Percentiles rank a stretch among this genome's conserved stretches.
phyloP scores from a whole-genome alignment of 2,797 vertebrate genomes.

The Peromyscus eremicus region DNA sequence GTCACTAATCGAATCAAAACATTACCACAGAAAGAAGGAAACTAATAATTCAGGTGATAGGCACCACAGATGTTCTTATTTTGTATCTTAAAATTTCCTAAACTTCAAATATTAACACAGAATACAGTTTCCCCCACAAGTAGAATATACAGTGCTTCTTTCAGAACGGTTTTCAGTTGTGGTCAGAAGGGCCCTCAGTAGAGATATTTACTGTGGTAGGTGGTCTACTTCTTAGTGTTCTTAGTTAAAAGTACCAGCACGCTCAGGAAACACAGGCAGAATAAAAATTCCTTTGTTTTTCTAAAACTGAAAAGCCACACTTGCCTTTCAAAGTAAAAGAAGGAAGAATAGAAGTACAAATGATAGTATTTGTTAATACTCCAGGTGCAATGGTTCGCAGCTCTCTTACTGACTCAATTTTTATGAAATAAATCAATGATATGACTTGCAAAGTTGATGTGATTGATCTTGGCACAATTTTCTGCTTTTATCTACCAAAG shows the following conservation, averaged over 20 bases:
- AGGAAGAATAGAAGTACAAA: not conserved
- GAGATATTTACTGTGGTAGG: not conserved
- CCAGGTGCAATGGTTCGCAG: not conserved
- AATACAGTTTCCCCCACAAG: not conserved
- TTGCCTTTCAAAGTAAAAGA: slow-evolving; percentile 40
- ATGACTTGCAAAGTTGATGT: not conserved
- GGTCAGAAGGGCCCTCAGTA: not conserved
- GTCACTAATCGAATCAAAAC: slow-evolving; percentile 56
- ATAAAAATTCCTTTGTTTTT: slow-evolving; percentile 12
- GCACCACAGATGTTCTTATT: not conserved
- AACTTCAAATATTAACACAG: slow-evolving; percentile 21
- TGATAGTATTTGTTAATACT: not conserved
- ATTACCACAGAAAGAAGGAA: not conserved
- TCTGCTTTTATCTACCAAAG: not conserved
- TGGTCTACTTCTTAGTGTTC: not conserved
- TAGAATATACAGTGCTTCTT: not conserved
- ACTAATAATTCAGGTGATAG: not conserved
- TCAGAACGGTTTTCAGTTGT: not conserved
- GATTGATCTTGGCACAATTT: not conserved
- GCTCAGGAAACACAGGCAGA: not conserved
- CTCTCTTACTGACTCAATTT: not conserved
- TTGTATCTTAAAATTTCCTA: slow-evolving; percentile 13
- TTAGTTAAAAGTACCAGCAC: not conserved
- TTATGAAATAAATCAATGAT: slow-evolving; percentile 2
- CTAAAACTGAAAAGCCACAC: not conserved